phyloP scores from a whole-genome alignment of 1,140 invertebrate genomes.

The Caenorhabditis latens region DNA sequence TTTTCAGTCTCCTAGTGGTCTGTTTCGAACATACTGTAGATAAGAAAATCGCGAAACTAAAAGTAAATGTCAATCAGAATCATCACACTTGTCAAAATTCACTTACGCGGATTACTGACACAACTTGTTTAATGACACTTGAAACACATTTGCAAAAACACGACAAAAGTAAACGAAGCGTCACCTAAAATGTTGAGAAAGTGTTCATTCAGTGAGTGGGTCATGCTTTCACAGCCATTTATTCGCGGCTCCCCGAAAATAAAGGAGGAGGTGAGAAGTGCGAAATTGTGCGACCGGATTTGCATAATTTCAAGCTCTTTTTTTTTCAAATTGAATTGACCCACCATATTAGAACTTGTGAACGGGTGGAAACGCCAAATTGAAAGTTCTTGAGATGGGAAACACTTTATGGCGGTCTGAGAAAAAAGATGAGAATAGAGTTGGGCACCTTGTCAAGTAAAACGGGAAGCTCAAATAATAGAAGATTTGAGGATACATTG shows the following conservation, averaged over 20 bases:
- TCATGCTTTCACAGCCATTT: slow-evolving; percentile 54
- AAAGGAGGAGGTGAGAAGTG: slow-evolving; percentile 42
- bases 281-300: slow-evolving; percentile 50
- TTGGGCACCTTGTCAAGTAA: not conserved
- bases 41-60: not conserved
- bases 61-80: not conserved
- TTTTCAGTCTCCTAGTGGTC: no score
- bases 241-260: slow-evolving; percentile 22
- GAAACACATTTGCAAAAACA: not conserved
- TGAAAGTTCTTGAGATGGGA: no score
- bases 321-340: slow-evolving; percentile 48
- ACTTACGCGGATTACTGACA: not conserved
- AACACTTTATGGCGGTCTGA: not conserved
- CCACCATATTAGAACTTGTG: slow-evolving; percentile 43
- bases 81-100: not conserved
- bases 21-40: not conserved
- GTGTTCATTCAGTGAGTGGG: slow-evolving; percentile 41
- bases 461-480: not conserved
- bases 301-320: slow-evolving; percentile 28
- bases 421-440: not conserved
- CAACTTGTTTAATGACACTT: not conserved
- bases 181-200: slow-evolving; percentile 45
- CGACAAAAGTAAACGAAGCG: slow-evolving; percentile 14
- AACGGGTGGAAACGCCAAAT: not conserved
- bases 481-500: not conserved